A percentile compares a stretch with the other conserved stretches of the same genome.
These are phyloP conservation scores for Schizotus pectinicornis DNA, from an alignment of 2,888 invertebrate genomes.

Conservation along the genomic window DNA sequence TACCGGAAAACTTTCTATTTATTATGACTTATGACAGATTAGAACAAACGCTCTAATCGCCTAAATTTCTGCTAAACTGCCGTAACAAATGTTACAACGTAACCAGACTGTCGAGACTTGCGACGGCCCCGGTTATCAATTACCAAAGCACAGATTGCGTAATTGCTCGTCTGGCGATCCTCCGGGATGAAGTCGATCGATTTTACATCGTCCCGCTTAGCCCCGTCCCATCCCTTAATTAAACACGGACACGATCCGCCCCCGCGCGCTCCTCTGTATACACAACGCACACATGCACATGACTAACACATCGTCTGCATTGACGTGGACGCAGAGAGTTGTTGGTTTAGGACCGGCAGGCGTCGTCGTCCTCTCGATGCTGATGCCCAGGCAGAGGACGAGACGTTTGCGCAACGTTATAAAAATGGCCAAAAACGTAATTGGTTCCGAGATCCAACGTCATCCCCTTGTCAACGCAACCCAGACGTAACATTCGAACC, in stretches of 20 bases:
- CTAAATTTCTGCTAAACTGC: slow-evolving; percentile 2
- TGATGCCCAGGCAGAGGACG: too few species aligned
- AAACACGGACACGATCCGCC: slow-evolving; percentile 41
- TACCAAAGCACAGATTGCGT: slow-evolving; percentile 65
- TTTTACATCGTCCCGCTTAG: slow-evolving; percentile 51
- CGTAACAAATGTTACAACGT: slow-evolving; percentile 17
- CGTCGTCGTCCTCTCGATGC: too few species aligned
- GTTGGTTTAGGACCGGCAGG: slow-evolving; percentile 22
- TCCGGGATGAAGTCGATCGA: slow-evolving; percentile 55
- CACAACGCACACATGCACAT: slow-evolving; percentile 13
- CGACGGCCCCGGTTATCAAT: slow-evolving; percentile 60
- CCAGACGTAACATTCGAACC: too few species aligned
- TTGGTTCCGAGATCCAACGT: too few species aligned
- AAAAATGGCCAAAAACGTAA: too few species aligned
- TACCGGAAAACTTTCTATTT: too few species aligned
- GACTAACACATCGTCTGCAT: slow-evolving; percentile 24
- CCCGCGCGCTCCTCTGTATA: slow-evolving; percentile 19
- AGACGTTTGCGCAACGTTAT: too few species aligned
- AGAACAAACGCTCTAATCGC: not conserved
- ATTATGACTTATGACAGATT: too few species aligned
- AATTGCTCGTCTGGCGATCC: slow-evolving; percentile 65
- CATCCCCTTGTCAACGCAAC: too few species aligned
- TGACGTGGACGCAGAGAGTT: slow-evolving; percentile 34
- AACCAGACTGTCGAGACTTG: slow-evolving; percentile 53
- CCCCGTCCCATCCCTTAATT: slow-evolving; percentile 50